These are phyloP conservation scores for Sesamia inferens DNA, from an alignment of 2,888 invertebrate species.

Conservation along the genomic window DNA sequence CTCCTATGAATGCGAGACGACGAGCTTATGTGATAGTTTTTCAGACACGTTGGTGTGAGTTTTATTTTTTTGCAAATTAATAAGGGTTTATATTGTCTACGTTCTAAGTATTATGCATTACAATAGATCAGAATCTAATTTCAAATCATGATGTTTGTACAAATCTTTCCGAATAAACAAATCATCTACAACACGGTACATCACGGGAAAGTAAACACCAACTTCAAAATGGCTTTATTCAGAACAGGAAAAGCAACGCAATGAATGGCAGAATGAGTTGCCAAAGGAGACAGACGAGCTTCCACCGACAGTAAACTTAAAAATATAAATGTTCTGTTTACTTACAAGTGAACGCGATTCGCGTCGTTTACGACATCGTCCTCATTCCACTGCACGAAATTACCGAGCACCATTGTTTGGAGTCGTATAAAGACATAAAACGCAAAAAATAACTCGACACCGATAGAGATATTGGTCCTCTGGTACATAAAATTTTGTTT, in stretches of 20 bases:
- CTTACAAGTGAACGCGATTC: constrained; percentile 61
- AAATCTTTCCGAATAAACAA: background rate
- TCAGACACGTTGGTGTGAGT: constrained; percentile 4
- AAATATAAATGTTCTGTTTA: constrained; percentile 63
- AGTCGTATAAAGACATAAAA: constrained; percentile 65
- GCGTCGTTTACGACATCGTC: constrained; percentile 60
- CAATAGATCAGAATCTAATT: background rate
- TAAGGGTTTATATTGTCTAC: background rate
- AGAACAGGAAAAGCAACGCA: constrained; percentile 32
- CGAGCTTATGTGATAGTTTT: constrained; percentile 41
- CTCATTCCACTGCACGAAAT: constrained; percentile 59
- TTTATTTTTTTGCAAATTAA: background rate
- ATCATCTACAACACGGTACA: constrained; percentile 12
- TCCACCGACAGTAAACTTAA: constrained; percentile 60
- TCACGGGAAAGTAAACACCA: constrained; percentile 25
- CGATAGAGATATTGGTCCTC: constrained; percentile 63
- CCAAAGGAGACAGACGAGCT: constrained; percentile 40
- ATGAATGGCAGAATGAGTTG: constrained; percentile 44
- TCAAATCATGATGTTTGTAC: background rate
- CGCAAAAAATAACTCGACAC: constrained; percentile 64
- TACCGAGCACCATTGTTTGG: constrained; percentile 65
- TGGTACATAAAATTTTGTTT: constrained; percentile 58
- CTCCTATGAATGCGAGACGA: constrained; percentile 39
- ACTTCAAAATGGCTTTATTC: constrained; percentile 28
- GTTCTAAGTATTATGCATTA: background rate